phyloP scores from a whole-genome alignment of 2,888 invertebrate genomes.

The Eudasyphora cyanicolor region DNA sequence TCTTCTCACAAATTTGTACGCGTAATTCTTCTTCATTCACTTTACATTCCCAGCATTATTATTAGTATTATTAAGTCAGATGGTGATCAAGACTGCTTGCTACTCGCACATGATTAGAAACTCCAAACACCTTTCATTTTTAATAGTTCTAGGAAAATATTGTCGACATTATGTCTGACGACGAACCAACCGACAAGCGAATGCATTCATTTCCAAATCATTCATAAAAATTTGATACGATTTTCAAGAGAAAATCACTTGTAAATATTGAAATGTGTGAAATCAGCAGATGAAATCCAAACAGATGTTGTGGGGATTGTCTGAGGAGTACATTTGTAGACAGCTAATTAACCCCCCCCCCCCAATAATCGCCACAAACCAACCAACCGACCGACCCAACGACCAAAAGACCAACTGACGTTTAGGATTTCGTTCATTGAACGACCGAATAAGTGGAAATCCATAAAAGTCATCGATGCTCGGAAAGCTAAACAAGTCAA shows the following conservation, averaged over 20 bases:
- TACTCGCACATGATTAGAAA: neutral
- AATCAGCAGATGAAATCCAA: neutral
- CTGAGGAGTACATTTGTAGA: neutral
- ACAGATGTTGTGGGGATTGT: conserved; percentile 1
- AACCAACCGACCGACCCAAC: neutral
- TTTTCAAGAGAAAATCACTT: conserved; percentile 23
- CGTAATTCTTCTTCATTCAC: too few species aligned
- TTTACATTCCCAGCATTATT: too few species aligned
- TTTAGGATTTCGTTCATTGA: conserved; percentile 33
- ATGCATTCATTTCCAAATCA: conserved; percentile 38
- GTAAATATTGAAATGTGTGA: conserved; percentile 20
- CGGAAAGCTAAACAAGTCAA: conserved; percentile 58
- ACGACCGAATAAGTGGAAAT: conserved; percentile 49
- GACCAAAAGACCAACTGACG: neutral
- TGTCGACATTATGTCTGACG: conserved; percentile 76
- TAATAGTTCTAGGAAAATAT: conserved; percentile 75
- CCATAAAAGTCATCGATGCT: conserved; percentile 67
- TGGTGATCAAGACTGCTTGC: too few species aligned
- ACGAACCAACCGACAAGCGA: conserved; percentile 29
- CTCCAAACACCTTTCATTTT: conserved; percentile 59
- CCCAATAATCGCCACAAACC: neutral
- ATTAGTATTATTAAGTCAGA: too few species aligned
- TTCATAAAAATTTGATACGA: conserved; percentile 33
- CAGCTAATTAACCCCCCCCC: neutral
- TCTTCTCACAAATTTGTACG: too few species aligned